A percentile compares a stretch with the other conserved stretches of the same genome.
These are phyloP conservation scores for Drosophila erecta DNA, from an alignment of 1,140 invertebrate genomes.

Conservation along the genomic window DNA sequence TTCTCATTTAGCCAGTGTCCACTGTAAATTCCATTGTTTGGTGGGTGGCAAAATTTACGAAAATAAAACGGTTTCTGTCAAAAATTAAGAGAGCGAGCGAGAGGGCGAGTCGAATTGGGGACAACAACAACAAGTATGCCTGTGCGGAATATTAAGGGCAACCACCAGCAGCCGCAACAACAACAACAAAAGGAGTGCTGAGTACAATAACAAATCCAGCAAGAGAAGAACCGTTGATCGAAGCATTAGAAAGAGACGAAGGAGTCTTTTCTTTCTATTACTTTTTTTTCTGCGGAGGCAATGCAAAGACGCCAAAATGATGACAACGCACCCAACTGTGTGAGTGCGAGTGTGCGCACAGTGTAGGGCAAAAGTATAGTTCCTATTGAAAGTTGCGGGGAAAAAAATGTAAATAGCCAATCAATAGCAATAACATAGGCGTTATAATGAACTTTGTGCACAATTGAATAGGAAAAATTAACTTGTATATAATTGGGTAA, in stretches of 20 bases:
- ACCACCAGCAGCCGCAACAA: conserved; percentile 19
- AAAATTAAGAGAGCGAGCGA: not conserved
- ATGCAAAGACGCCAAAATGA: conserved; percentile 40
- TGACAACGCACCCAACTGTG: conserved; percentile 44
- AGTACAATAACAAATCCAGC: conserved; percentile 29
- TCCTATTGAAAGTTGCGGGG: not conserved
- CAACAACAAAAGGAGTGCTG: conserved; percentile 2
- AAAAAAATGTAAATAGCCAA: not conserved
- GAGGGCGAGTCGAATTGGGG: not conserved
- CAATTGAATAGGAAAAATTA: too few relatives aligned
- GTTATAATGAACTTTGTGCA: too few relatives aligned
- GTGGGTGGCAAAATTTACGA: conserved; percentile 23
- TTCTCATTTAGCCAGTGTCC: not conserved
- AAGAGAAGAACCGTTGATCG: conserved; percentile 38
- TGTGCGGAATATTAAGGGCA: conserved; percentile 53
- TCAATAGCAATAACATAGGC: too few relatives aligned
- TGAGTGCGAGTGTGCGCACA: conserved; percentile 12
- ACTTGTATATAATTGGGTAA: too few relatives aligned
- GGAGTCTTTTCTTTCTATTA: conserved; percentile 11
- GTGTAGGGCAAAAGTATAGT: not conserved
- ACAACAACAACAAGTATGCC: conserved; percentile 32
- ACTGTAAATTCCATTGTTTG: conserved; percentile 40
- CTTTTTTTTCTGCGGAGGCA: conserved; percentile 38
- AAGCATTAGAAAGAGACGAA: conserved; percentile 35
- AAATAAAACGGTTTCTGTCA: conserved; percentile 38